A percentile compares a stretch with the other conserved stretches of the same genome.
These are phyloP conservation scores for Thalassophryne amazonica DNA, from an alignment of 2,797 vertebrate species.

Conservation along the genomic window DNA sequence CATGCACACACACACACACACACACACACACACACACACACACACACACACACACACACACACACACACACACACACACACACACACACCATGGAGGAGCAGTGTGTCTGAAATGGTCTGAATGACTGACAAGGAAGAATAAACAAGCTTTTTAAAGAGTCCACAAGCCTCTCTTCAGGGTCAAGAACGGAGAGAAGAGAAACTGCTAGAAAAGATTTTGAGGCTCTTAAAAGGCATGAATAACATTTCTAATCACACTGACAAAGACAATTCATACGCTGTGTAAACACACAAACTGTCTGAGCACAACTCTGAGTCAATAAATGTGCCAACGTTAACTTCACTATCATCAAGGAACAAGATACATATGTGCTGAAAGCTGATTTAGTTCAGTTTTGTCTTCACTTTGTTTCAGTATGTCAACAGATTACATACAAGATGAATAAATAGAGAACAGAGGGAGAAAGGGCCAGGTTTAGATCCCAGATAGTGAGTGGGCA, in stretches of 20 bases:
- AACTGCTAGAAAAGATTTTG: background rate
- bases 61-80: background rate
- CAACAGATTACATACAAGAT: too few relatives aligned
- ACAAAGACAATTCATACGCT: constrained; percentile 4
- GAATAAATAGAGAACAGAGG: too few relatives aligned
- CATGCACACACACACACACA: background rate
- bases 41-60: background rate
- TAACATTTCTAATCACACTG: constrained; percentile 1
- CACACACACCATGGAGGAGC: background rate
- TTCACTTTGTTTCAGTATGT: too few relatives aligned
- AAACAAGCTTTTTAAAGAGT: constrained; percentile 10
- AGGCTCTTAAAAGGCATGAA: constrained; percentile 2
- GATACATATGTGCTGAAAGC: too few relatives aligned
- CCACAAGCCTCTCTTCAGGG: background rate
- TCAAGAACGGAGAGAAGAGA: constrained; percentile 8
- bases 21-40: background rate
- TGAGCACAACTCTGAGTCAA: constrained; percentile 5
- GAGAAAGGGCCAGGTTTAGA: too few relatives aligned
- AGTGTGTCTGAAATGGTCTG: constrained; percentile 2
- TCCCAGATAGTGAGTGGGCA: too few relatives aligned
- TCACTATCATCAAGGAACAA: constrained; percentile 8
- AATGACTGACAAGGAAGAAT: constrained; percentile 8
- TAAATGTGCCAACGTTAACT: constrained; percentile 1
- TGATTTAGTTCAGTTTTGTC: too few relatives aligned
- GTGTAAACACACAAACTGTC: constrained; percentile 2